A percentile compares a stretch with the other conserved stretches of the same genome.
Evolutionary conservation across 1,140 invertebrate genomes (phyloP).

Genomic region (Drosophila virilis): DNA sequence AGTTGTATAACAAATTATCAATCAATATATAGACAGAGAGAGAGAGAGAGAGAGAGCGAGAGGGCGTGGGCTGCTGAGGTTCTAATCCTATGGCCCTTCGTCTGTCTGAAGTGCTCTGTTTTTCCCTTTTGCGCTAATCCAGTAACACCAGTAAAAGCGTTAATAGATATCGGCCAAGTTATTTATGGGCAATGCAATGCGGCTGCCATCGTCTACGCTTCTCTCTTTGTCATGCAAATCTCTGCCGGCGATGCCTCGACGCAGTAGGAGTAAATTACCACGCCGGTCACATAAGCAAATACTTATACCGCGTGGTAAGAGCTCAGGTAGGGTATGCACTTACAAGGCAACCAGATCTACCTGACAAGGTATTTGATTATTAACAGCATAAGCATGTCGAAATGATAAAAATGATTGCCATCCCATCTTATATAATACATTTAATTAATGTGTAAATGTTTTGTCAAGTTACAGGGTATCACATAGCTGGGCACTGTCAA

Average conservation of each 20-base stretch:
- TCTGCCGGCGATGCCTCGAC: constrained; percentile 24
- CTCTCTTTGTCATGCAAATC: constrained; percentile 67
- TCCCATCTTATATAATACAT: not conserved
- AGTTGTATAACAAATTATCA: constrained; percentile 31
- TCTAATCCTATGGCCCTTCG: constrained; percentile 1
- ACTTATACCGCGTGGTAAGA: constrained; percentile 10
- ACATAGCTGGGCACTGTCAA: not conserved
- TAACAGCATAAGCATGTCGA: no score
- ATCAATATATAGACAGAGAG: constrained; percentile 26
- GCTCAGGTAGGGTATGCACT: not conserved
- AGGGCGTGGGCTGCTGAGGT: constrained; percentile 3
- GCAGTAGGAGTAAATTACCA: constrained; percentile 80
- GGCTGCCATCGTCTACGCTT: constrained; percentile 31
- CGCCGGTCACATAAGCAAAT: constrained; percentile 53
- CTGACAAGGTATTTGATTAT: not conserved
- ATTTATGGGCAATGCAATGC: constrained; percentile 61
- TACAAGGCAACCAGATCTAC: not conserved
- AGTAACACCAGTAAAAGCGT: constrained; percentile 70
- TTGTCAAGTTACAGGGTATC: constrained; percentile 6
- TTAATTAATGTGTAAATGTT: not conserved
- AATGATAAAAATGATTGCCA: not conserved
- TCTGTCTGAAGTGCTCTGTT: constrained; percentile 3
- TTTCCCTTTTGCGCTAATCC: constrained; percentile 64
- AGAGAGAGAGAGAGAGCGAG: constrained; percentile 16
- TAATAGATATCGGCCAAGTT: constrained; percentile 81